phyloP scores from a whole-genome alignment of 2,888 invertebrate species.

The Rhabditoides inermis region DNA sequence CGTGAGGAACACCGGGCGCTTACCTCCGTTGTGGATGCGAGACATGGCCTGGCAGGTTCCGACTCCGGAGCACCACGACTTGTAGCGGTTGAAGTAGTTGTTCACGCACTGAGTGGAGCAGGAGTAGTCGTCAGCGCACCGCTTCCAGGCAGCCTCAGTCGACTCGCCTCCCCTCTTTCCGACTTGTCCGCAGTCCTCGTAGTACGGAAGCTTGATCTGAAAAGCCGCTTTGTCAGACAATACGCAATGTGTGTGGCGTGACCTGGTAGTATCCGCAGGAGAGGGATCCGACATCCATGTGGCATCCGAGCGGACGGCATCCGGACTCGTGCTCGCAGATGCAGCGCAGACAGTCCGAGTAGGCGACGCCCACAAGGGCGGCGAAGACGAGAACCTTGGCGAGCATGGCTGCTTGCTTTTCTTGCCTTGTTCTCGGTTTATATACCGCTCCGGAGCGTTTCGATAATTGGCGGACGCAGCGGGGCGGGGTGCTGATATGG shows the following conservation, averaged over 20 bases:
- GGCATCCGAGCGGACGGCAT: constrained; percentile 40
- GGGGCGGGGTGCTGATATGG: too few species aligned
- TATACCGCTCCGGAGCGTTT: too few species aligned
- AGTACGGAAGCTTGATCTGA: constrained; percentile 52
- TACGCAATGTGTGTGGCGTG: too few species aligned
- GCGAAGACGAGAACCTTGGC: constrained; percentile 13
- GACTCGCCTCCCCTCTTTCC: constrained; percentile 20
- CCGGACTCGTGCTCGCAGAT: constrained; percentile 40
- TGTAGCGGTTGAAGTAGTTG: constrained; percentile 3
- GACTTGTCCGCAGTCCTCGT: constrained; percentile 41
- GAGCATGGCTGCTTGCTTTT: too few species aligned
- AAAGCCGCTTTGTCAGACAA: too few species aligned
- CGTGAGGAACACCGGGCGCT: too few species aligned
- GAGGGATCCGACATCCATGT: constrained; percentile 42
- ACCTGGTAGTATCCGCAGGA: constrained; percentile 44
- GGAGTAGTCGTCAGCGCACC: constrained; percentile 19
- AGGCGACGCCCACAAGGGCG: constrained; percentile 9
- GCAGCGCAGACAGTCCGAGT: constrained; percentile 22
- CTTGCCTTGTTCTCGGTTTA: too few species aligned
- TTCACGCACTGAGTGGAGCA: constrained; percentile 16
- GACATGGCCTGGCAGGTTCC: constrained; percentile 8
- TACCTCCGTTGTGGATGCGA: constrained; percentile 14
- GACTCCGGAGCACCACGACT: constrained; percentile 6
- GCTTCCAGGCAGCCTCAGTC: constrained; percentile 25
- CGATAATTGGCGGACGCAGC: too few species aligned